Conservation (phyloP, 2,797 vertebrate species). For the Clarias platycephalus region DNA sequence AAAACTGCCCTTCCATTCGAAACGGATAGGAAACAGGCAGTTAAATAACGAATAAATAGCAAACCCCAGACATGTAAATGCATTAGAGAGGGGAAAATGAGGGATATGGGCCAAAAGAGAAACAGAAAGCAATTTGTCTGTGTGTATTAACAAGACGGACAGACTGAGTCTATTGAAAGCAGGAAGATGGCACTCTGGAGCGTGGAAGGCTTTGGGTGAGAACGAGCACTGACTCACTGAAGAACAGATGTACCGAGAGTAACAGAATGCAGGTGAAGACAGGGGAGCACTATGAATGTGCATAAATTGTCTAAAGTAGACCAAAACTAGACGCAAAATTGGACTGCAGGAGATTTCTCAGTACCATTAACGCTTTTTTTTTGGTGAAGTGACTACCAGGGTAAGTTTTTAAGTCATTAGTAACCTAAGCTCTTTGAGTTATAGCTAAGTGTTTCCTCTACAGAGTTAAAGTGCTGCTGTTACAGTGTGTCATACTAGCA, state of each 20-base stretch:
- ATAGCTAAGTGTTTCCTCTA: background rate
- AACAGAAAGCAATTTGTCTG: background rate
- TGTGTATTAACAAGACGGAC: background rate
- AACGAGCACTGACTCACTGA: background rate
- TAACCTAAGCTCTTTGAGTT: background rate
- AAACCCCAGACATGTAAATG: background rate
- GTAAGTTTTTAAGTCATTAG: background rate
- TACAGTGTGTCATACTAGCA: background rate
- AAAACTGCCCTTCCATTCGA: background rate
- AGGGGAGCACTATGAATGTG: background rate
- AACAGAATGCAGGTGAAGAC: constrained; percentile 1
- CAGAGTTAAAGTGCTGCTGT: background rate
- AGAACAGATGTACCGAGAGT: background rate
- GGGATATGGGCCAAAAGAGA: background rate
- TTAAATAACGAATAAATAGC: constrained; percentile 3
- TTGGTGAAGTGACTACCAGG: background rate
- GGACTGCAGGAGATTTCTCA: background rate
- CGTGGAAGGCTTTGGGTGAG: background rate
- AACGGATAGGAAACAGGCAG: background rate
- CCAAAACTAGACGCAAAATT: background rate
- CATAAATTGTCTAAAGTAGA: background rate
- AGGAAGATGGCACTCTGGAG: background rate
- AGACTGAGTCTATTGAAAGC: background rate
- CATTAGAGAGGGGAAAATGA: background rate
- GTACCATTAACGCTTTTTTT: background rate